phyloP scores from a whole-genome alignment of 2,888 invertebrate species.

The Achlya flavicornis region DNA sequence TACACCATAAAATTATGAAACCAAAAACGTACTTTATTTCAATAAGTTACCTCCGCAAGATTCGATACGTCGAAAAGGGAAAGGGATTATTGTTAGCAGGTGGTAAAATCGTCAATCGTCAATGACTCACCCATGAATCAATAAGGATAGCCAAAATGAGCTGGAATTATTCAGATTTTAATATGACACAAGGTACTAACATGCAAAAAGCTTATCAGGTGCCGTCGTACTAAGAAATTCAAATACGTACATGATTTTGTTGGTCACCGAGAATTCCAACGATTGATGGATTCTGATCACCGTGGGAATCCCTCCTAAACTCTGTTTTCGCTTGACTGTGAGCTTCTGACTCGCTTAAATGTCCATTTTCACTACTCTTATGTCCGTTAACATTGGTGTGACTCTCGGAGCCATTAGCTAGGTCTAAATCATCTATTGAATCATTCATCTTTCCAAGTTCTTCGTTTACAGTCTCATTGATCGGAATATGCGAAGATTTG shows the following conservation, averaged over 20 bases:
- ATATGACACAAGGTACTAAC: neutral
- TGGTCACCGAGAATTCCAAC: slow-evolving; percentile 82
- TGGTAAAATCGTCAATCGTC: slow-evolving; percentile 23
- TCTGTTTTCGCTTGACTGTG: slow-evolving; percentile 45
- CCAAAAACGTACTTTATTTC: slow-evolving; percentile 13
- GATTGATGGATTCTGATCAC: slow-evolving; percentile 75
- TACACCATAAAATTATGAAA: slow-evolving; percentile 13
- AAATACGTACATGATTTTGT: slow-evolving; percentile 79
- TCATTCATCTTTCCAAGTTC: slow-evolving; percentile 43
- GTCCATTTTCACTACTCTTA: slow-evolving; percentile 43
- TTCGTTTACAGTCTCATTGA: slow-evolving; percentile 69
- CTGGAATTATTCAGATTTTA: slow-evolving; percentile 5
- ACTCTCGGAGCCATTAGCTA: slow-evolving; percentile 41
- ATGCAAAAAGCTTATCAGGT: neutral
- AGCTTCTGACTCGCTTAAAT: slow-evolving; percentile 48
- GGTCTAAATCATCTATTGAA: slow-evolving; percentile 20
- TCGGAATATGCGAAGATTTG: slow-evolving; percentile 46
- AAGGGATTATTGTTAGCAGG: slow-evolving; percentile 30
- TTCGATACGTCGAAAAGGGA: slow-evolving; percentile 22
- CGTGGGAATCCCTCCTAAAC: slow-evolving; percentile 65
- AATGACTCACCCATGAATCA: slow-evolving; percentile 43
- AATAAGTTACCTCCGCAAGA: slow-evolving; percentile 19
- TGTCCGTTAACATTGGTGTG: slow-evolving; percentile 49
- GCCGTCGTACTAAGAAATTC: neutral
- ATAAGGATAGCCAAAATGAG: slow-evolving; percentile 29